Percentiles rank a stretch among this genome's conserved stretches.
phyloP scores from a whole-genome alignment of 1,140 invertebrate genomes.

The Aphis gossypii region DNA sequence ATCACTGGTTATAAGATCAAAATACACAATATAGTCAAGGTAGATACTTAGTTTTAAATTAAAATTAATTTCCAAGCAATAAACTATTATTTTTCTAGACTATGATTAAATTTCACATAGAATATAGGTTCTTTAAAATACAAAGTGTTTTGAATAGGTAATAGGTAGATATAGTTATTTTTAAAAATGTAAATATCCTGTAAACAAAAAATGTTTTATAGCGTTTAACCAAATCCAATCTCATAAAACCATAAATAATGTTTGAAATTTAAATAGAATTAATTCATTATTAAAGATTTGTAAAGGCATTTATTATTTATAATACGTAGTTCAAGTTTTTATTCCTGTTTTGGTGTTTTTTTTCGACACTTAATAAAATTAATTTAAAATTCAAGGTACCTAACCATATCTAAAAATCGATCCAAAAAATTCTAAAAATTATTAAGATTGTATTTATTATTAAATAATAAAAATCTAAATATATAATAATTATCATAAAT shows the following conservation, averaged over 20 bases:
- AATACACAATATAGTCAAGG: no score
- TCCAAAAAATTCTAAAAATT: not conserved
- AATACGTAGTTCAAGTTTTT: not conserved
- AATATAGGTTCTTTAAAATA: not conserved
- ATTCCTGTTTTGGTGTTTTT: not conserved
- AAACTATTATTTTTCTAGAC: not conserved
- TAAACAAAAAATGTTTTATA: not conserved
- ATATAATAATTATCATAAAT: not conserved
- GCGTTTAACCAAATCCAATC: not conserved
- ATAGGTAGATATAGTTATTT: not conserved
- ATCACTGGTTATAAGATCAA: not conserved
- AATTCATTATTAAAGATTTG: not conserved
- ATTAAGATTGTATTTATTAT: not conserved
- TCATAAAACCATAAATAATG: not conserved
- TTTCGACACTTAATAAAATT: not conserved
- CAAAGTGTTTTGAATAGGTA: not conserved
- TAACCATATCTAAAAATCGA: not conserved
- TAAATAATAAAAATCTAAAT: not conserved
- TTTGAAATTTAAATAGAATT: not conserved
- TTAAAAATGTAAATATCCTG: not conserved
- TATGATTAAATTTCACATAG: not conserved
- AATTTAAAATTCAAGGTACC: not conserved
- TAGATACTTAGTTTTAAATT: not conserved
- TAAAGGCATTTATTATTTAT: not conserved
- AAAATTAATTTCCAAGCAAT: not conserved